Percentiles rank a stretch among this genome's conserved stretches.
These are phyloP conservation scores for Myotis lucifugus DNA, from an alignment of 2,113 vertebrate genomes.

Conservation along the genomic window DNA sequence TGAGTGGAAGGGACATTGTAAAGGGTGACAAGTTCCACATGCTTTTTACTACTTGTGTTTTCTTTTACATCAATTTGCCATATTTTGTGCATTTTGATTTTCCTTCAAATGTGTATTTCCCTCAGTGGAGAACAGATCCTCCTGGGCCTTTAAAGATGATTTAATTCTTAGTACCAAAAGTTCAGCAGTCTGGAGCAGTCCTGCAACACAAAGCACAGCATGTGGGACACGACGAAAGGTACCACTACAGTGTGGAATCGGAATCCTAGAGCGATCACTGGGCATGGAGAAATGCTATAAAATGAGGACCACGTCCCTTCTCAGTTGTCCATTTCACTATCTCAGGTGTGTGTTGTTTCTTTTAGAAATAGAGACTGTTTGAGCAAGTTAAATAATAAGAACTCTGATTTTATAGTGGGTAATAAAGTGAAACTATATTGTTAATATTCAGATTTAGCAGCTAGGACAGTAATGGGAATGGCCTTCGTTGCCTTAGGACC, in stretches of 20 bases:
- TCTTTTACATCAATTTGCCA: background rate
- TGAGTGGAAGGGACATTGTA: background rate
- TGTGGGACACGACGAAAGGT: background rate
- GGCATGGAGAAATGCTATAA: background rate
- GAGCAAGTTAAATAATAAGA: constrained; percentile 44
- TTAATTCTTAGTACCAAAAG: constrained; percentile 42
- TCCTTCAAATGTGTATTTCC: constrained; percentile 35
- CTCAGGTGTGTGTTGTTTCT: background rate
- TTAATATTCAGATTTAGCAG: constrained; percentile 53
- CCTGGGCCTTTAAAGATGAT: constrained; percentile 56
- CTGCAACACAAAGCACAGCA: constrained; percentile 31
- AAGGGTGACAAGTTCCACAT: background rate
- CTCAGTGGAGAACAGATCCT: constrained; percentile 40
- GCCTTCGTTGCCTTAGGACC: background rate
- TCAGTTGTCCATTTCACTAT: background rate
- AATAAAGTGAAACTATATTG: constrained; percentile 53
- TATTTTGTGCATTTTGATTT: constrained; percentile 26
- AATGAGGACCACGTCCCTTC: background rate
- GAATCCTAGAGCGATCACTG: constrained; percentile 5
- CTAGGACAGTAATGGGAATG: background rate
- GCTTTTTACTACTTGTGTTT: background rate
- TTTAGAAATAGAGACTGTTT: constrained; percentile 29
- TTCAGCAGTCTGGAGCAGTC: constrained; percentile 33
- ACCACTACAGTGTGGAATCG: background rate
- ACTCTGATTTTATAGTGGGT: constrained; percentile 13